Percentiles rank a stretch among this genome's conserved stretches.
phyloP scores from a whole-genome alignment of 2,113 vertebrate species.

The Anoura caudifer region DNA sequence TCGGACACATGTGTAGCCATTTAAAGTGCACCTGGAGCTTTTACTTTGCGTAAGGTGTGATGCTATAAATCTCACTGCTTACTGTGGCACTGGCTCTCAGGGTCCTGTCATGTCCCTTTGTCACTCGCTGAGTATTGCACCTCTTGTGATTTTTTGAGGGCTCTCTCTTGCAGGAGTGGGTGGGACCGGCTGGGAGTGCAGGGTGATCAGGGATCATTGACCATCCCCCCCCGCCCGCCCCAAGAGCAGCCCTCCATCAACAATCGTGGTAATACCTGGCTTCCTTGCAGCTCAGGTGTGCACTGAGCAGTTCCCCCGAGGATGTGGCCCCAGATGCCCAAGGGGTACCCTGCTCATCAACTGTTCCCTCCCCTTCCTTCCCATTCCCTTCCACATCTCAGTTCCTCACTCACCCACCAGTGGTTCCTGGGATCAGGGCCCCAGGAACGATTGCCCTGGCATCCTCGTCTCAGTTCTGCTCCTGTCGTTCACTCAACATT shows the following conservation, averaged over 20 bases:
- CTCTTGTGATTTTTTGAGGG: no score
- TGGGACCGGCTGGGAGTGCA: neutral
- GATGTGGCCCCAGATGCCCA: neutral
- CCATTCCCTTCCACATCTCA: fast-evolving
- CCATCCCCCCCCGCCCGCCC: no score
- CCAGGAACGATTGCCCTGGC: neutral
- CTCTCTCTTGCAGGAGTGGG: neutral
- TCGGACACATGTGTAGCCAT: fast-evolving
- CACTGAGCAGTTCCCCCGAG: neutral
- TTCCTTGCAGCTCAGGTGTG: neutral
- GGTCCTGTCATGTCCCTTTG: fast-evolving
- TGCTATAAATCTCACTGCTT: neutral
- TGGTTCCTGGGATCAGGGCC: neutral
- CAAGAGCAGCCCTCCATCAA: no score
- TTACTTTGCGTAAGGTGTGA: neutral
- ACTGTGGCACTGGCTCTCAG: neutral
- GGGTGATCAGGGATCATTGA: neutral
- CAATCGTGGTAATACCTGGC: no score
- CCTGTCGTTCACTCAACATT: fast-evolving
- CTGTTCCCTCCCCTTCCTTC: neutral
- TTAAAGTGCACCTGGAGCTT: fast-evolving
- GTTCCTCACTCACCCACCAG: neutral
- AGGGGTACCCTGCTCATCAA: neutral
- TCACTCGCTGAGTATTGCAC: neutral
- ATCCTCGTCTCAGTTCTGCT: neutral